A percentile compares a stretch with the other conserved stretches of the same genome.
phyloP scores from a whole-genome alignment of 1,140 invertebrate genomes.

The Drosophila quadrilineata region DNA sequence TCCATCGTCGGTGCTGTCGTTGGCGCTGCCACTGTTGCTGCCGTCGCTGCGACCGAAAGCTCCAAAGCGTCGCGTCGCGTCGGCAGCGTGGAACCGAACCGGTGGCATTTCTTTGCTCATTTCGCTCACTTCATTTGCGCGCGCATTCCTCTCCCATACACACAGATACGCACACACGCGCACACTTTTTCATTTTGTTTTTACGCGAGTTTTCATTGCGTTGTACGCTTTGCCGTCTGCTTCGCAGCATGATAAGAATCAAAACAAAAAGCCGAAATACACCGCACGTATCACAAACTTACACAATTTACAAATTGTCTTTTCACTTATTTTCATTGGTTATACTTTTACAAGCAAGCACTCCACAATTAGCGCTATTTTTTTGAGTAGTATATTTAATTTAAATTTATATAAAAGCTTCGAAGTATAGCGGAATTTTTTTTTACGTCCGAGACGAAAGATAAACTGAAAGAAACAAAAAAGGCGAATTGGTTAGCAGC shows the following conservation, averaged over 20 bases:
- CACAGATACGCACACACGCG: no score
- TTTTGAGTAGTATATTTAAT: no score
- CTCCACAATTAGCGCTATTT: background rate
- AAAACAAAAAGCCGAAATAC: slow-evolving; percentile 70
- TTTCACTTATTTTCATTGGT: no score
- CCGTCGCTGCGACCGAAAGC: slow-evolving; percentile 36
- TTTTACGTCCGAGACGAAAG: background rate
- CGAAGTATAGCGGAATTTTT: no score
- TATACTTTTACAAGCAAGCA: background rate
- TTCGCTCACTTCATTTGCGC: slow-evolving; percentile 15
- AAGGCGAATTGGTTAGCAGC: slow-evolving; percentile 1
- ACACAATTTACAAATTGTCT: background rate
- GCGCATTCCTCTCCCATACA: slow-evolving; percentile 20
- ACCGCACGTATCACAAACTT: slow-evolving; percentile 33
- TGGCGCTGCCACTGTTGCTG: slow-evolving; percentile 14
- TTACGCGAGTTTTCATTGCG: slow-evolving; percentile 60
- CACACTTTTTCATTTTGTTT: slow-evolving; percentile 68
- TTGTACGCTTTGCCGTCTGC: slow-evolving; percentile 48
- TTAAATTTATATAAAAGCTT: no score
- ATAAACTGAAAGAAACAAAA: background rate
- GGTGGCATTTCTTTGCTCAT: slow-evolving; percentile 20
- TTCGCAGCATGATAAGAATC: slow-evolving; percentile 66
- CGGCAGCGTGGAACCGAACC: slow-evolving; percentile 33
- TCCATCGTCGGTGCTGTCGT: slow-evolving; percentile 23
- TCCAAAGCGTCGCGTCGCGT: no score